These are phyloP conservation scores for Notarius quadriscutis DNA, from an alignment of 2,113 vertebrate species.

Conservation along the genomic window DNA sequence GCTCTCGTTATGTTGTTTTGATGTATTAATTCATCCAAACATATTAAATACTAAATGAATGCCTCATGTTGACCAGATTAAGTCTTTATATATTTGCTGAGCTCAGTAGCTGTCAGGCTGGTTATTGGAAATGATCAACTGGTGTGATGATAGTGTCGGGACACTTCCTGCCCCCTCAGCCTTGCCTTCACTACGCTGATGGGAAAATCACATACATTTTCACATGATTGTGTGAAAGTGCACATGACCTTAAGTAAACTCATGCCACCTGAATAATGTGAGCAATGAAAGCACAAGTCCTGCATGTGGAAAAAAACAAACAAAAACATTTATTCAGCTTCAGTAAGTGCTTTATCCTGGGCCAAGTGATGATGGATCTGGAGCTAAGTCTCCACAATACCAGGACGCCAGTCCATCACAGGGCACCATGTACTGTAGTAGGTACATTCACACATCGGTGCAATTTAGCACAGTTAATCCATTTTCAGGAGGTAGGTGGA, in stretches of 20 bases:
- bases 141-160: neutral
- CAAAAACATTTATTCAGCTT: neutral
- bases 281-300: neutral
- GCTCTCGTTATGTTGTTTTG: neutral
- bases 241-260: neutral
- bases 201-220: neutral
- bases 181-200: neutral
- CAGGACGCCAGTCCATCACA: neutral
- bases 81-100: neutral
- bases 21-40: neutral
- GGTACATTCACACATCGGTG: neutral
- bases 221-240: neutral
- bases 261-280: neutral
- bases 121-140: neutral
- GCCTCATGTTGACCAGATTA: neutral
- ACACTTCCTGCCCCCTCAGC: neutral
- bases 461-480: neutral
- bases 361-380: neutral
- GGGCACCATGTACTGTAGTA: neutral
- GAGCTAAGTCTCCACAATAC: neutral
- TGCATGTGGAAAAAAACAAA: neutral
- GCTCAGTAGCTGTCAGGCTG: neutral
- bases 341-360: neutral
- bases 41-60: neutral
- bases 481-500: too few relatives aligned